These are phyloP conservation scores for Nymphalis polychloros DNA, from an alignment of 2,888 invertebrate genomes.

Conservation along the genomic window DNA sequence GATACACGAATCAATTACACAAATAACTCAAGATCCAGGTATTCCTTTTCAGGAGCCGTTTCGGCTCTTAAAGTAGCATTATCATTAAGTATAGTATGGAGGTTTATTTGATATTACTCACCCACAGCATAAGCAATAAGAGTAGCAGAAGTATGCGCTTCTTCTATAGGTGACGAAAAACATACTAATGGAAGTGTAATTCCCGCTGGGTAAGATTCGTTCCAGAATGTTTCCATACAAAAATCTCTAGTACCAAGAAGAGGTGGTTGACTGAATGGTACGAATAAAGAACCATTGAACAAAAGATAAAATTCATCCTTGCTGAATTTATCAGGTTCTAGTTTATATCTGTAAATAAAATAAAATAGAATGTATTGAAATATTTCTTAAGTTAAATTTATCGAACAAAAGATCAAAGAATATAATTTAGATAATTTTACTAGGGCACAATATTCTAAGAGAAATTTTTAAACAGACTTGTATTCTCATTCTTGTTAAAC, in stretches of 20 bases:
- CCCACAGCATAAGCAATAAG: constrained; percentile 71
- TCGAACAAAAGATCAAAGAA: not conserved
- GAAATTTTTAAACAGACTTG: constrained; percentile 12
- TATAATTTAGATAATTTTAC: constrained; percentile 22
- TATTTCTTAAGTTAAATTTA: not conserved
- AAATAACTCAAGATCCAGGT: no score
- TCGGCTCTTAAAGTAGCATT: no score
- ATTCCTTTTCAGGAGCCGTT: no score
- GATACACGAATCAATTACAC: no score
- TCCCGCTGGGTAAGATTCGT: constrained; percentile 66
- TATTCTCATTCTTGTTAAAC: constrained; percentile 13
- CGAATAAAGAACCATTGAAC: constrained; percentile 81
- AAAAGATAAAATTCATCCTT: constrained; percentile 82
- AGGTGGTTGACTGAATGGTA: constrained; percentile 70
- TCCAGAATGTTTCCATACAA: constrained; percentile 83
- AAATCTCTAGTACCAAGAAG: constrained; percentile 78
- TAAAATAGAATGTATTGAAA: not conserved
- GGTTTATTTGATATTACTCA: constrained; percentile 39
- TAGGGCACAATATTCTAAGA: not conserved
- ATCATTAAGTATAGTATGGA: no score
- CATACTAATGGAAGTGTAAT: constrained; percentile 81
- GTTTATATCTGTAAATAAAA: constrained; percentile 71
- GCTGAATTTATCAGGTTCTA: constrained; percentile 72
- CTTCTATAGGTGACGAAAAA: constrained; percentile 62
- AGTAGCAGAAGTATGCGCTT: constrained; percentile 62